These are phyloP conservation scores for Chondrilla cf. caribensis DNA, from an alignment of 37 sponge, comb jelly and placozoan species.

Conservation along the genomic window DNA sequence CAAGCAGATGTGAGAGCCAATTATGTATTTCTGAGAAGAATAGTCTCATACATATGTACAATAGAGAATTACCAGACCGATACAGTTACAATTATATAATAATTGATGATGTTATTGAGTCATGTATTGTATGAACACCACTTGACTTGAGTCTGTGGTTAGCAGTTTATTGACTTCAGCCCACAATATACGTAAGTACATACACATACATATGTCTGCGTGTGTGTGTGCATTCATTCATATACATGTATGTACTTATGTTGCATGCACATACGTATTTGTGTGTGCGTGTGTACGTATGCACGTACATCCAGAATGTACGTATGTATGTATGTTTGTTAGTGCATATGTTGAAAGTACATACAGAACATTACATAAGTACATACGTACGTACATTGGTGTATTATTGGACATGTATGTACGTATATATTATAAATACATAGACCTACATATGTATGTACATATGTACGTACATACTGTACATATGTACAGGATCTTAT, in stretches of 20 bases:
- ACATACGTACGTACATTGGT: conserved; percentile 22
- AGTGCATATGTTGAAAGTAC: conserved; percentile 76
- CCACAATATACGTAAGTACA: neutral
- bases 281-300: neutral
- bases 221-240: neutral
- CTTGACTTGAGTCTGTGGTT: too few species aligned
- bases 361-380: conserved; percentile 71
- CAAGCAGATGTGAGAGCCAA: too few species aligned
- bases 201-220: neutral
- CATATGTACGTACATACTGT: neutral
- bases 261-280: too few species aligned
- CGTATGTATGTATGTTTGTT: conserved; percentile 23
- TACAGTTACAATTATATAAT: too few species aligned
- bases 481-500: neutral
- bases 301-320: neutral
- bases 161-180: too few species aligned
- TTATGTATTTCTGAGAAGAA: too few species aligned
- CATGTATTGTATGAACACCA: too few species aligned
- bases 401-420: neutral
- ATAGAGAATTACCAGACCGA: too few species aligned
- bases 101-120: too few species aligned
- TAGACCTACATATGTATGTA: neutral
- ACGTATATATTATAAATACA: neutral
- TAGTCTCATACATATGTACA: too few species aligned
- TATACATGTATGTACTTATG: neutral